A percentile compares a stretch with the other conserved stretches of the same genome.
Conservation (phyloP, 2,888 invertebrate genomes). For the Drosophila helvetica region DNA sequence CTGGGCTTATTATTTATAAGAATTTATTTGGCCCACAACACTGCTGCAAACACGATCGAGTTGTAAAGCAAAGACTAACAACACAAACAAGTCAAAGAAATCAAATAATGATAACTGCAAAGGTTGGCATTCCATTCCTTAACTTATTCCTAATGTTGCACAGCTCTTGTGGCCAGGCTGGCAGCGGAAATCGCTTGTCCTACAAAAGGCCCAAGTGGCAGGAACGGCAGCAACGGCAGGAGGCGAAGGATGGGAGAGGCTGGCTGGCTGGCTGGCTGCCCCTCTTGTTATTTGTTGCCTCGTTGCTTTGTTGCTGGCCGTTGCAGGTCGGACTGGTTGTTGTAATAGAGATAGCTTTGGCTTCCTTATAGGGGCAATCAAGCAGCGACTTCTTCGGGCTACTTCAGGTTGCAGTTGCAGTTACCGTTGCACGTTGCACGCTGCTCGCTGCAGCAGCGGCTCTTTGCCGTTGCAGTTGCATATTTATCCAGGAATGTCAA, state of each 20-base stretch:
- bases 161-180: slow-evolving; percentile 1
- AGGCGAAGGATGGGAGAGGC: too few relatives aligned
- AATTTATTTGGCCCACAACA: slow-evolving; percentile 77
- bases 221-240: too few relatives aligned
- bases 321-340: slow-evolving; percentile 50
- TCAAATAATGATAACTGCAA: slow-evolving; percentile 75
- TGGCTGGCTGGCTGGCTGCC: too few relatives aligned
- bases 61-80: slow-evolving; percentile 51
- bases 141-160: slow-evolving; percentile 54
- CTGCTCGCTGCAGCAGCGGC: slow-evolving; percentile 44
- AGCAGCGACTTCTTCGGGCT: slow-evolving; percentile 69
- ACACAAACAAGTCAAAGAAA: slow-evolving; percentile 35
- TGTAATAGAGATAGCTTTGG: slow-evolving; percentile 74
- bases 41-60: slow-evolving; percentile 65
- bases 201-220: slow-evolving; percentile 47
- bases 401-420: slow-evolving; percentile 67
- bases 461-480: slow-evolving; percentile 56
- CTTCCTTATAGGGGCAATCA: slow-evolving; percentile 81
- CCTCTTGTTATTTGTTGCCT: slow-evolving; percentile 52
- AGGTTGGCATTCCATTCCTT: slow-evolving; percentile 53
- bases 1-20: slow-evolving; percentile 73
- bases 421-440: slow-evolving; percentile 65
- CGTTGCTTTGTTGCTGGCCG: slow-evolving; percentile 16
- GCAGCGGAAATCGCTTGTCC: slow-evolving; percentile 73
- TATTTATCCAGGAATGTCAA: slow-evolving; percentile 77